Base-by-base conservation (phyloP, 2,888 invertebrate species). In the Perdita meconis region DNA sequence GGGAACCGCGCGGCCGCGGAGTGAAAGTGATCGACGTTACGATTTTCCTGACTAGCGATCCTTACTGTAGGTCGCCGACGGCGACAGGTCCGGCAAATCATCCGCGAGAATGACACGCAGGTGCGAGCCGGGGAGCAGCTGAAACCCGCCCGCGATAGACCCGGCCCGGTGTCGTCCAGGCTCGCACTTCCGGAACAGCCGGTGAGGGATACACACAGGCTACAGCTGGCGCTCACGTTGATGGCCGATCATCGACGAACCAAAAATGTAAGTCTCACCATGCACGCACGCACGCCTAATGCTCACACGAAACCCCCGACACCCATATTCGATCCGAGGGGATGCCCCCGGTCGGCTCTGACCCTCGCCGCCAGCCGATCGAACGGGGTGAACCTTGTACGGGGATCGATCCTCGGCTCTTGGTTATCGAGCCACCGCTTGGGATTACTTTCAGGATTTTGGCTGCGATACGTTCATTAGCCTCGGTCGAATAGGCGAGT, bases 191-290 rank as follows among this genome's bases (percentile, higher is more conserved):
- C 80, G 77, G 68, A 53, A 71, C 68, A 60, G 56, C 26, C 42
- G 69, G 55, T 34, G 78, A 70, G 75, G 53, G 19, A 59, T 53
- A 53, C 55, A 72, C 80, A 78, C 70, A 82, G 82, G 80, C 78
- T 80, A 80, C 84, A 85, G 84, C 82, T 85, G 85, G 78, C 82
- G 82, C 80, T 80, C 82, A 73, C 82, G 86, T 92, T 90, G 90
- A 92, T 92, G 92, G 91, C 91, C 87, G 88, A 90, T 90, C 89
- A 92, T 90, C 92, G 92, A 92, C 89, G 88, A 90, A 87, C 89
- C 89, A 92, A 92, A 92, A 92, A 92, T 92, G 92, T 92, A 78
- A 92, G 92, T 87, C 61, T 16, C 69, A 61, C 19, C n/a, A n/a
- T 42, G 53, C 47, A 61, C 19, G 16, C n/a, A 10, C 47, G 34